Evolutionary conservation across 1,140 invertebrate genomes (phyloP), one percentile per base, ranked within the genome.

Genomic region (Charaxes varanes): DNA sequence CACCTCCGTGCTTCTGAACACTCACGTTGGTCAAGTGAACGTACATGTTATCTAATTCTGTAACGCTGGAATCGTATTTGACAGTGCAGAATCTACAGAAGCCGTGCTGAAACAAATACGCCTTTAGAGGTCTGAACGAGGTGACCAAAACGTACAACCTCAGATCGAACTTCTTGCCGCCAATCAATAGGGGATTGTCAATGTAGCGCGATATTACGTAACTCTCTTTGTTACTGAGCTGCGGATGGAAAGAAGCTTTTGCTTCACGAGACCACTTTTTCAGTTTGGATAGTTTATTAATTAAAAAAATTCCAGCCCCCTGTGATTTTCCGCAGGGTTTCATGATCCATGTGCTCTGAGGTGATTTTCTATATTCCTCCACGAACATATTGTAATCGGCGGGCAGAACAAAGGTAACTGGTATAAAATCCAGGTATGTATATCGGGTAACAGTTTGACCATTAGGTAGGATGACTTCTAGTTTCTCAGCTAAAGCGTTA

Each of bases 311-410:
- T 2, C 93, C 93, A 5, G 91, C 89, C 1, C 92, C 93, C 72
- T 95, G 94, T 6, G 93, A 95, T 69, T 94, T 92, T 3, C 94
- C 95, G 68, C 94, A 96, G 0, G 96, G 96, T 71, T 97, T 98
- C 92, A 98, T 96, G 36, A 98, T 98, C 96, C 96, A 98, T 0
- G 96, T 97, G 46, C 93, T 95, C 58, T 94, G 91, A 0, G 96
- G 96, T 47, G 92, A 94, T 79, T 97, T 97, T 33, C 92, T 80
- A 71, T 97, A 98, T 67, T 98, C 96, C 68, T 98, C 95, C 0
- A 97, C 94, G 84, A 98, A 98, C 89, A 97, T 92, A 66, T 97
- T 97, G 65, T 97, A 97, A 77, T 98, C 93, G 41, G 94, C 94
- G 0, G 97, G 96, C 43, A 98, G 83, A 32, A 97, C 94, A 72